These are phyloP conservation scores for Bagarius yarrelli DNA, from an alignment of 2,113 vertebrate genomes.

Conservation along the genomic window DNA sequence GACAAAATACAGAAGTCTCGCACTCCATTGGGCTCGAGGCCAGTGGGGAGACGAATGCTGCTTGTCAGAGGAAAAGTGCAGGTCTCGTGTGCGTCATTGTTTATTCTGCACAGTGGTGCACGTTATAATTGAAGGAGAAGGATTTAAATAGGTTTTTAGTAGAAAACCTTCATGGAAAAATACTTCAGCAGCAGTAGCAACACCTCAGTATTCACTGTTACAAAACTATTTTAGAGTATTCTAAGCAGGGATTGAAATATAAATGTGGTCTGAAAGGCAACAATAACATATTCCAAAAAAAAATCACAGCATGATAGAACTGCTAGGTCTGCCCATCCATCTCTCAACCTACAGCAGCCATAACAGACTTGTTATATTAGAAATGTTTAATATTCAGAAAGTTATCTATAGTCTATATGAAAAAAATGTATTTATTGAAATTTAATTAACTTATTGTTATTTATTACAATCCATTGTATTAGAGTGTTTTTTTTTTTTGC, in stretches of 20 bases:
- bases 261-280: conserved; percentile 23
- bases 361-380: conserved; percentile 38
- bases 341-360: conserved; percentile 8
- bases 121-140: background rate
- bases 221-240: conserved; percentile 26
- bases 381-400: conserved; percentile 61
- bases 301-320: conserved; percentile 1
- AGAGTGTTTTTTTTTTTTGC: conserved; percentile 74
- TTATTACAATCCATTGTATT: conserved; percentile 90
- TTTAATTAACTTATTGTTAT: conserved; percentile 98
- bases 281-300: conserved; percentile 28
- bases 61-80: conserved; percentile 28
- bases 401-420: conserved; percentile 77
- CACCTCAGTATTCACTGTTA: conserved; percentile 45
- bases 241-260: conserved; percentile 23
- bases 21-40: conserved; percentile 34
- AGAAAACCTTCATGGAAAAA: conserved; percentile 5
- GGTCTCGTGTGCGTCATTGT: background rate
- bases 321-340: background rate
- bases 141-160: background rate
- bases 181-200: background rate
- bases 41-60: conserved; percentile 39
- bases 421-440: conserved; percentile 96
- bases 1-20: conserved; percentile 6
- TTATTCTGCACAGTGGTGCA: conserved; percentile 1